Base-by-base conservation (phyloP, 1,140 invertebrate species). In the Coelopa frigida region DNA sequence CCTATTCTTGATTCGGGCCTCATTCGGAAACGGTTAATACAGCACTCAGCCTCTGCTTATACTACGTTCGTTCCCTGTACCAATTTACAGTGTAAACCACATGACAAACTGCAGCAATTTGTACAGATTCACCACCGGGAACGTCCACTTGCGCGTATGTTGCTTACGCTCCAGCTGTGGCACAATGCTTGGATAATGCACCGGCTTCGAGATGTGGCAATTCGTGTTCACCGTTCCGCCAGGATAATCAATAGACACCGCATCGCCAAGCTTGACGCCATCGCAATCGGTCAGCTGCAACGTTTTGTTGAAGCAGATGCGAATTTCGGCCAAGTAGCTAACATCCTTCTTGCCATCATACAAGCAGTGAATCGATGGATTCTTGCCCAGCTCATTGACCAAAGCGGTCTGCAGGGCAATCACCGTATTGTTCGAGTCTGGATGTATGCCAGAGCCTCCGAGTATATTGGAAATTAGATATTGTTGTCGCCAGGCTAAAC, bases 391-490 rank as follows among this genome's bases (percentile, higher is more conserved):
- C 14, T 55, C 59, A 14, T 63, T 67, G 31, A 74, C 73, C 4
- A 89, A 61, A 4, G 77, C 78, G 47, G 73, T 59, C 26, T 80
- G 72, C 14, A 88, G 73, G 7, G 76, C 70, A 10, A 71, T 55
- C 12, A 80, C 58, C 0, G 66, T 67, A 50, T 84, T 84, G 17
- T 61, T 61, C 20, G 74, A 59, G n/a, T 74, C 72, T 2, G 85
- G 84, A 12, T 73, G 45, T 33, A 89, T 82, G 18, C 72, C 72
- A 0, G 65, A 65, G 35, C 73, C 70, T 2, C 56, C 54, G 3
- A 89, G 65, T 14, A 86, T 72, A 29, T 75, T 54, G 15, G 73
- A 73, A 74, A 88, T 81, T 17, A 81, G 75, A 52, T 79, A 87
- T 17, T 75, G 55, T 10, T 78, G 59, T 1, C 79, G 64, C 72